Evolutionary conservation across 2,797 vertebrate species (phyloP), one percentile per base, ranked within the genome.

Genomic region (Borostomias antarcticus): DNA sequence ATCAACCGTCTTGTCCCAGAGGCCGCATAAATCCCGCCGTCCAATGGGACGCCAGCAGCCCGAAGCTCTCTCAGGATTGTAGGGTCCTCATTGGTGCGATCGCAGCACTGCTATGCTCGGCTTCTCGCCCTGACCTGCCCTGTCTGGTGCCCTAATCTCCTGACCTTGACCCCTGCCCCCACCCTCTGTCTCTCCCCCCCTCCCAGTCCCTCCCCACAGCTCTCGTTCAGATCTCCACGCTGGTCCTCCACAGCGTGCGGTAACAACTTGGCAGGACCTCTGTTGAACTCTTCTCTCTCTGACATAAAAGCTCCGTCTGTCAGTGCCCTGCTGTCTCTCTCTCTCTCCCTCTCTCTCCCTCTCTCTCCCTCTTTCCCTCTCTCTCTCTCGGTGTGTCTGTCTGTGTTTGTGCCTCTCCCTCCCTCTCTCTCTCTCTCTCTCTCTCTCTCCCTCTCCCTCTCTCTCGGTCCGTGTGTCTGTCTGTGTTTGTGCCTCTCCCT

Each of bases 21-120:
- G 65, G 45, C 65, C 45, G 63, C 79, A 73, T 80, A 0, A 35
- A 75, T 6, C 4, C 21, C 25, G 32, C 40, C 52, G 13, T 35
- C 11, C 32, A 47, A 35, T 5, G 35, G 35, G 17, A 23, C 30
- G 8, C 21, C 8, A 32, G n/a, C 29, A 23, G 19, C 29, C 2
- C 2, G 15, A 13, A 40, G 32, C 5, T 17, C 21, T 30, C 29
- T 21, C 47, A 33, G 21, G 48, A 33, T 25, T 35, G 21, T 52
- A 56, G 21, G 19, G 8, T n/a, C 23, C 28, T 26, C 30, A 52
- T 13, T 1, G 28, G 10, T 30, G 28, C 9, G 17, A 48, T 47
- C 15, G 8, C 40, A 7, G 10, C 59, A 21, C 26, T 28, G 23
- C 37, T 7, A 26, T 61, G 43, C 28, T 37, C 30, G 43, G 48